Evolutionary conservation across 2,797 vertebrate species (phyloP).

Genomic region (Pseudochromis fuscus): DNA sequence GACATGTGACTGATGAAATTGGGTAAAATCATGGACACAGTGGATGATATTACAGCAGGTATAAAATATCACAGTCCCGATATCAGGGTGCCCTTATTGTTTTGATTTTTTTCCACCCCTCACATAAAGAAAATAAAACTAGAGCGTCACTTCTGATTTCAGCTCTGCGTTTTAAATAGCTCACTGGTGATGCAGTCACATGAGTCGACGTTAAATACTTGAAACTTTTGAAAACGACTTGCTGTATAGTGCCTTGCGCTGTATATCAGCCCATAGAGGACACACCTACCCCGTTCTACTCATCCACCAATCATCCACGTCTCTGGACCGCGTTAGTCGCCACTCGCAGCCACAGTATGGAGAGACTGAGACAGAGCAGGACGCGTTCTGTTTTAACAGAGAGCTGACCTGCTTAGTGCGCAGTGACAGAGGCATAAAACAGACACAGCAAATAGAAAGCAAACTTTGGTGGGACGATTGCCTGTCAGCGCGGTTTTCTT

Average conservation of each 20-base stretch:
- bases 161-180: slow-evolving; percentile 29
- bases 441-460: slow-evolving; percentile 13
- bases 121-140: slow-evolving; percentile 13
- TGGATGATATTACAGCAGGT: neutral
- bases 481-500: slow-evolving; percentile 28
- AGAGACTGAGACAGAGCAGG: slow-evolving; percentile 40
- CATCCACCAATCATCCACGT: slow-evolving; percentile 51
- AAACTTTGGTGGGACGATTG: slow-evolving; percentile 51
- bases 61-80: slow-evolving; percentile 4
- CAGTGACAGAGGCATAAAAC: slow-evolving; percentile 49
- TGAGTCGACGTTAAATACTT: slow-evolving; percentile 31
- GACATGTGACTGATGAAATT: neutral
- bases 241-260: neutral
- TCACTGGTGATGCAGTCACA: slow-evolving; percentile 35
- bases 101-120: neutral
- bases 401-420: slow-evolving; percentile 37
- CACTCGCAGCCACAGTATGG: slow-evolving; percentile 7
- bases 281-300: slow-evolving; percentile 59
- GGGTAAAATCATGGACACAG: neutral
- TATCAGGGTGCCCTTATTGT: neutral
- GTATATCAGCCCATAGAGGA: slow-evolving; percentile 45
- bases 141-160: slow-evolving; percentile 5
- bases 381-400: slow-evolving; percentile 25
- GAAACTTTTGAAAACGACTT: slow-evolving; percentile 39
- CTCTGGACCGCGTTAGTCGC: neutral